phyloP scores from a whole-genome alignment of 2,113 vertebrate species.

The Labrus mixtus region DNA sequence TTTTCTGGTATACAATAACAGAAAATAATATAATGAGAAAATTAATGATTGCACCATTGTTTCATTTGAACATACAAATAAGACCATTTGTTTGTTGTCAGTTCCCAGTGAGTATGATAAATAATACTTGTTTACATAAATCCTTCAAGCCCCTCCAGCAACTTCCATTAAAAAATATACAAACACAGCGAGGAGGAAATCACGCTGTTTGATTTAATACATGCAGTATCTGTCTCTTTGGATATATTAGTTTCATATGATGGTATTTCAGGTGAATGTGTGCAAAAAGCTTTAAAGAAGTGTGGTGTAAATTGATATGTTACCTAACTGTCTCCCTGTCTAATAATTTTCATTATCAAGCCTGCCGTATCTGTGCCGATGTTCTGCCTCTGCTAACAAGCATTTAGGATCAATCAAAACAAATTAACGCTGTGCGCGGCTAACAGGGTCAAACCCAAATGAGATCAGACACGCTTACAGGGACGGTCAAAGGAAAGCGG shows the following conservation, averaged over 20 bases:
- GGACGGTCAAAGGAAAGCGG: slow-evolving; percentile 51
- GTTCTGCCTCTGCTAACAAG: slow-evolving; percentile 52
- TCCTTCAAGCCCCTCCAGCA: slow-evolving; percentile 4
- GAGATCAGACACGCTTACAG: slow-evolving; percentile 65
- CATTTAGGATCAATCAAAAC: slow-evolving; percentile 70
- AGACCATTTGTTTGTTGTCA: slow-evolving; percentile 12
- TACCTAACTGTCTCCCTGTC: slow-evolving; percentile 19
- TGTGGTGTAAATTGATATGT: slow-evolving; percentile 34
- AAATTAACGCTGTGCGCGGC: slow-evolving; percentile 49
- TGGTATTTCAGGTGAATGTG: slow-evolving; percentile 13
- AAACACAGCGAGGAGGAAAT: too few relatives aligned
- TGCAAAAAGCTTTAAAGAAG: background rate
- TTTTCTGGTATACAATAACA: too few relatives aligned
- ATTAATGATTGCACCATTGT: slow-evolving; percentile 13
- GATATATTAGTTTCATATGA: background rate
- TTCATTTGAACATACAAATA: slow-evolving; percentile 22
- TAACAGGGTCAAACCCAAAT: slow-evolving; percentile 65
- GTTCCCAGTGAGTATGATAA: slow-evolving; percentile 28
- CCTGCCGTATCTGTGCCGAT: slow-evolving; percentile 32
- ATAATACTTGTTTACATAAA: slow-evolving; percentile 25
- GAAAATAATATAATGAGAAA: too few relatives aligned
- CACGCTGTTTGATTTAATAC: too few relatives aligned
- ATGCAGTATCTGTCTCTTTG: background rate
- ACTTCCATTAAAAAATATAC: too few relatives aligned
- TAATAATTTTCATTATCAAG: slow-evolving; percentile 49